Conservation (phyloP, 2,113 vertebrate species). For the Antigone vipio region DNA sequence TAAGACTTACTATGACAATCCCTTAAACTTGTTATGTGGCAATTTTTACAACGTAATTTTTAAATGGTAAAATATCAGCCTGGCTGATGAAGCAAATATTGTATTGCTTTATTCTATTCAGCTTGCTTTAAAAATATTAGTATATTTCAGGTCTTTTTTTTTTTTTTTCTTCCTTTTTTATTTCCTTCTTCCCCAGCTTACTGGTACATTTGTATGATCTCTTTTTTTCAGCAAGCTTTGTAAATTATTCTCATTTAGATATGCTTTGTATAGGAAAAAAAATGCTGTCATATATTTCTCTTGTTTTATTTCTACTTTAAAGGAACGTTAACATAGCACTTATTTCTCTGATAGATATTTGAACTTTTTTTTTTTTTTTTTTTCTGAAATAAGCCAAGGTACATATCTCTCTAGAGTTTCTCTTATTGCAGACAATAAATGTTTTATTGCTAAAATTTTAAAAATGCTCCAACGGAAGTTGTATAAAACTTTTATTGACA, state of each 20-base stretch:
- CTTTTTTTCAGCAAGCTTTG: background rate
- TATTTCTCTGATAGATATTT: background rate
- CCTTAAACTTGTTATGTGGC: background rate
- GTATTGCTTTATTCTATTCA: background rate
- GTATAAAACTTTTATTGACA: background rate
- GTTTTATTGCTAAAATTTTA: background rate
- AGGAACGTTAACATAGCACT: background rate
- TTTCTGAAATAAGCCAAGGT: background rate
- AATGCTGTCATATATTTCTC: rapidly evolving
- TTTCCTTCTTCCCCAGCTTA: background rate
- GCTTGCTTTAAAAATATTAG: background rate
- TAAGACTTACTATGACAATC: background rate
- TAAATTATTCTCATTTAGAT: background rate
- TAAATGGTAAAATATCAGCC: background rate
- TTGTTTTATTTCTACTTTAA: background rate
- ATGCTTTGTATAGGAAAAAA: background rate
- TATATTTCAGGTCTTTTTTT: background rate
- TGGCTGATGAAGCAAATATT: background rate
- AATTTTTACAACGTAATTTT: background rate
- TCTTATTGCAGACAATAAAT: background rate
- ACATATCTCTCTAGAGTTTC: background rate
- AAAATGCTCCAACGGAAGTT: background rate
- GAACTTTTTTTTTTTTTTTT: background rate
- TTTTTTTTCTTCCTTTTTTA: background rate
- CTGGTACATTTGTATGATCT: rapidly evolving